phyloP scores from a whole-genome alignment of 1,140 invertebrate genomes.

The Brachionus plicatilis region DNA sequence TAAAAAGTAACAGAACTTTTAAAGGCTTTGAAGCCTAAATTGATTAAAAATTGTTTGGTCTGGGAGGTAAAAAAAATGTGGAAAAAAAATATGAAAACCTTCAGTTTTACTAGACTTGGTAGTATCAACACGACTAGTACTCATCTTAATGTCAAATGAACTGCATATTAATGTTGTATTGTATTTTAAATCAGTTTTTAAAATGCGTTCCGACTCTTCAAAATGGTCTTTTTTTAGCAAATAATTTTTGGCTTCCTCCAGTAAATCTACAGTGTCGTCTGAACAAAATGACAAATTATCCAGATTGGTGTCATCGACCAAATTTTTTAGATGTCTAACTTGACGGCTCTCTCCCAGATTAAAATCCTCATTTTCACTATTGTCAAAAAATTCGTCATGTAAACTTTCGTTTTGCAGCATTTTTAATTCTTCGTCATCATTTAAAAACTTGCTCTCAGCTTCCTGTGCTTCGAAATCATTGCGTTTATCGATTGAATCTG shows the following conservation, averaged over 20 bases:
- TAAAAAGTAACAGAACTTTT: neutral
- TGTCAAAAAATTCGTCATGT: neutral
- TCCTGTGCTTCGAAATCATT: neutral
- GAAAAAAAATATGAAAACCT: neutral
- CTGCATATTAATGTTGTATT: neutral
- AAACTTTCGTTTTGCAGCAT: neutral
- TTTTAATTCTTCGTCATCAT: neutral
- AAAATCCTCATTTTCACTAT: neutral
- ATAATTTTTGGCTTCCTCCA: conserved; percentile 1
- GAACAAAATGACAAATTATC: conserved; percentile 22
- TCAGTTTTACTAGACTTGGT: neutral
- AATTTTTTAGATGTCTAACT: neutral
- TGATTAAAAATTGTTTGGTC: neutral
- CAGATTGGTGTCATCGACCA: neutral
- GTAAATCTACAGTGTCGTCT: neutral
- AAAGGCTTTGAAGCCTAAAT: neutral
- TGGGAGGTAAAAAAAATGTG: neutral
- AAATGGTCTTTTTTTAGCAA: neutral
- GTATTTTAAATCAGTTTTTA: conserved; percentile 17
- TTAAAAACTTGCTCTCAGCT: neutral
- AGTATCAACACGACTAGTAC: neutral
- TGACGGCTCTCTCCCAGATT: neutral
- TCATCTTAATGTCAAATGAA: neutral
- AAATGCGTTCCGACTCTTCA: neutral
- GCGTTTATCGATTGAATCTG: neutral